A percentile compares a stretch with the other conserved stretches of the same genome.
phyloP scores from a whole-genome alignment of 2,797 vertebrate species.

The Epinephelus coioides region DNA sequence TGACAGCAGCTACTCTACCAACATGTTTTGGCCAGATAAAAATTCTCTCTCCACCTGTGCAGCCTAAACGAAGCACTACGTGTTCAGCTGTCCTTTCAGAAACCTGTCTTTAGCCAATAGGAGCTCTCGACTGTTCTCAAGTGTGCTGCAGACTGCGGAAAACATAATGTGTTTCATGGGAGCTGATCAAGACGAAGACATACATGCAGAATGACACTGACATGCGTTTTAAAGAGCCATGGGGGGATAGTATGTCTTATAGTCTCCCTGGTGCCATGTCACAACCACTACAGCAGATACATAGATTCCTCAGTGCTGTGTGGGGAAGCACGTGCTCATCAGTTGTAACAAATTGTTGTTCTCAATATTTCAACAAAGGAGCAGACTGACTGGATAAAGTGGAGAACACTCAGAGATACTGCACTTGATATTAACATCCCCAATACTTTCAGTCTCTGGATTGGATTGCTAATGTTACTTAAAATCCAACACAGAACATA shows the following conservation, averaged over 20 bases:
- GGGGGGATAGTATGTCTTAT: background rate
- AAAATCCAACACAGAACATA: background rate
- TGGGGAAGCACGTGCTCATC: slow-evolving; percentile 34
- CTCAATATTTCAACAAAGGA: slow-evolving; percentile 46
- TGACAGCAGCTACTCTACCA: background rate
- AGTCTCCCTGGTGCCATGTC: slow-evolving; percentile 26
- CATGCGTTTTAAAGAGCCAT: slow-evolving; percentile 10
- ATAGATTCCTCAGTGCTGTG: slow-evolving; percentile 17
- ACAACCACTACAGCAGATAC: slow-evolving; percentile 15
- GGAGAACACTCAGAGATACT: slow-evolving; percentile 14
- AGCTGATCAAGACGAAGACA: slow-evolving; percentile 19
- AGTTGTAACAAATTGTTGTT: slow-evolving; percentile 18
- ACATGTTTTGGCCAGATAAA: background rate
- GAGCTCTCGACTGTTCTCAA: background rate
- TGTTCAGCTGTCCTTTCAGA: slow-evolving; percentile 10
- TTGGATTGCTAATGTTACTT: background rate
- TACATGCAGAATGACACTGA: slow-evolving; percentile 27
- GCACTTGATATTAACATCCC: background rate
- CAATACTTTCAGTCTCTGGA: background rate
- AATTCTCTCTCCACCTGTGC: background rate
- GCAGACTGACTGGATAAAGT: slow-evolving; percentile 12
- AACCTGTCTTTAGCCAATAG: slow-evolving; percentile 1
- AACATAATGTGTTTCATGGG: background rate
- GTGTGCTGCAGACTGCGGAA: background rate
- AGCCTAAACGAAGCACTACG: background rate